Conservation (phyloP, 1,140 invertebrate genomes). For the Diorhabda carinulata region DNA sequence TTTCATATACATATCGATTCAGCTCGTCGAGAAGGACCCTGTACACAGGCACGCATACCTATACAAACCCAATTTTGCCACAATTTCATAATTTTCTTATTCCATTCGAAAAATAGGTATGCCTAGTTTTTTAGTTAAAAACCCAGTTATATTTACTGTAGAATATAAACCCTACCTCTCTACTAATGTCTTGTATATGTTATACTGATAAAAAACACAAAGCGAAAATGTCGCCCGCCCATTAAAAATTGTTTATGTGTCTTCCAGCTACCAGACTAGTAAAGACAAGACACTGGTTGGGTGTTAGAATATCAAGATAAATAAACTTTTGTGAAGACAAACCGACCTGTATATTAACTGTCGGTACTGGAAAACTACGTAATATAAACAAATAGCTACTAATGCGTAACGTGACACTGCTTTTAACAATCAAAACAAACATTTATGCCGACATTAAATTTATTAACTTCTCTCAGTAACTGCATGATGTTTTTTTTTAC, state of each 20-base stretch:
- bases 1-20: too few relatives aligned
- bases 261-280: constrained; percentile 18
- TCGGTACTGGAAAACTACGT: constrained; percentile 28
- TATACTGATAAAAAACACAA: not conserved
- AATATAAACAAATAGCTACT: constrained; percentile 36
- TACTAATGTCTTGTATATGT: not conserved
- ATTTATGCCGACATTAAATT: constrained; percentile 1
- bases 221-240: constrained; percentile 6
- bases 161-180: not conserved
- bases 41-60: too few relatives aligned
- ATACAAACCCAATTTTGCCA: too few relatives aligned
- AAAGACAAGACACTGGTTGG: constrained; percentile 24
- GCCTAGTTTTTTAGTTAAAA: too few relatives aligned
- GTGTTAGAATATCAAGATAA: constrained; percentile 36
- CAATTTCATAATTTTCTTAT: too few relatives aligned
- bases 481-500: not conserved
- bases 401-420: constrained; percentile 37
- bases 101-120: too few relatives aligned
- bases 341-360: constrained; percentile 32
- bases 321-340: constrained; percentile 34
- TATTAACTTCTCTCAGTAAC: not conserved
- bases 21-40: too few relatives aligned
- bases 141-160: too few relatives aligned
- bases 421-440: constrained; percentile 41
- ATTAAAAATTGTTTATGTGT: constrained; percentile 24